These are phyloP conservation scores for Rhyacichthys aspro DNA, from an alignment of 2,797 vertebrate genomes.

Conservation along the genomic window DNA sequence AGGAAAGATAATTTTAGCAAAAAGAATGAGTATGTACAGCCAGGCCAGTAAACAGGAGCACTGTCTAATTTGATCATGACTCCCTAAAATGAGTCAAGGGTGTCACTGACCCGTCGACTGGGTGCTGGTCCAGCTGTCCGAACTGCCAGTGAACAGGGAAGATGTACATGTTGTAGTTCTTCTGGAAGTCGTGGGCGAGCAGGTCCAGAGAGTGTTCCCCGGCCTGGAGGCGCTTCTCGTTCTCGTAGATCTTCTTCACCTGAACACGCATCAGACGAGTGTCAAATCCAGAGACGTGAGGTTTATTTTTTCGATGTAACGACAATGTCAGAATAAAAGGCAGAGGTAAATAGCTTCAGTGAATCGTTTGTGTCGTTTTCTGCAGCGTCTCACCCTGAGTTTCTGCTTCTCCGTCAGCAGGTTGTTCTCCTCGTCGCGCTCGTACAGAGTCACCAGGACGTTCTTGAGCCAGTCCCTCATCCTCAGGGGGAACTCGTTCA, in stretches of 20 bases:
- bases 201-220: constrained; percentile 95
- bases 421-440: constrained; percentile 94
- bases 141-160: constrained; percentile 99
- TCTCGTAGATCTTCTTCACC: constrained; percentile 98
- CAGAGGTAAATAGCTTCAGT: no score
- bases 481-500: constrained; percentile 95
- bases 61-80: no score
- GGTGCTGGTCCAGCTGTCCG: constrained; percentile 96
- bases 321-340: no score
- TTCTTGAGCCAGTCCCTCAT: constrained; percentile 99
- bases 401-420: constrained; percentile 98
- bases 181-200: constrained; percentile 94
- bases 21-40: no score
- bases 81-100: no score
- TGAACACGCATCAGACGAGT: constrained; percentile 41
- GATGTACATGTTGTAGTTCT: constrained; percentile 99
- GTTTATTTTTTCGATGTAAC: no score
- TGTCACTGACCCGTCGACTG: constrained; percentile 87
- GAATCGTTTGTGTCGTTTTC: no score
- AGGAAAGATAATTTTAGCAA: no score
- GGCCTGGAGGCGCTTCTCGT: constrained; percentile 93
- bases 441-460: constrained; percentile 94
- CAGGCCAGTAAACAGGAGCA: no score
- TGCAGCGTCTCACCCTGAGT: constrained; percentile 83
- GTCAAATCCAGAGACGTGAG: no score